Evolutionary conservation across 2,888 invertebrate genomes (phyloP).

Genomic region (Thysanoteuthis rhombus): DNA sequence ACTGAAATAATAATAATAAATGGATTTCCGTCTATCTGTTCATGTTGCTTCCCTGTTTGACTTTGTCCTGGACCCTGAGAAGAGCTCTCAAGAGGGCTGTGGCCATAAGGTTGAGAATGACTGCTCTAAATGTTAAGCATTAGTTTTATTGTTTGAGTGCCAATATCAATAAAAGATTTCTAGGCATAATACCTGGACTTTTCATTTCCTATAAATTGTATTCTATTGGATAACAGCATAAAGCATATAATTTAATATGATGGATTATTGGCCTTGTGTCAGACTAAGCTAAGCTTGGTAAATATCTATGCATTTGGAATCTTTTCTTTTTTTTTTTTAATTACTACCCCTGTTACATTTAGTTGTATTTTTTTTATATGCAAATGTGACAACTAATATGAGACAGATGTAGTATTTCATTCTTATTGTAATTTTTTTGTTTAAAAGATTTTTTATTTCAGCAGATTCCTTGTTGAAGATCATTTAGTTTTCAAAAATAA

Average conservation of each 20-base stretch:
- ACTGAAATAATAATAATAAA: no score
- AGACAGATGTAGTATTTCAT: not conserved
- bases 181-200: not conserved
- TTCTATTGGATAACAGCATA: not conserved
- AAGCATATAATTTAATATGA: not conserved
- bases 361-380: not conserved
- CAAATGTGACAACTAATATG: no score
- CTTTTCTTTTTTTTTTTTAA: no score
- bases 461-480: not conserved
- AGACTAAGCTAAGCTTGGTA: not conserved
- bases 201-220: no score
- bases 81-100: no score
- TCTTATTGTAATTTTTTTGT: not conserved
- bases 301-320: not conserved
- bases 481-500: not conserved
- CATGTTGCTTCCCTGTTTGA: no score
- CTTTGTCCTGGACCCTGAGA: no score
- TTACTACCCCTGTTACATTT: no score
- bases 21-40: no score
- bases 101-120: no score
- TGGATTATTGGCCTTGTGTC: not conserved
- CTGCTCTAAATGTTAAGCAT: not conserved
- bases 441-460: not conserved
- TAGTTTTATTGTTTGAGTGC: not conserved
- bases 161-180: not conserved